Conservation (phyloP, 2,113 vertebrate genomes). For the Arvicanthis niloticus region DNA sequence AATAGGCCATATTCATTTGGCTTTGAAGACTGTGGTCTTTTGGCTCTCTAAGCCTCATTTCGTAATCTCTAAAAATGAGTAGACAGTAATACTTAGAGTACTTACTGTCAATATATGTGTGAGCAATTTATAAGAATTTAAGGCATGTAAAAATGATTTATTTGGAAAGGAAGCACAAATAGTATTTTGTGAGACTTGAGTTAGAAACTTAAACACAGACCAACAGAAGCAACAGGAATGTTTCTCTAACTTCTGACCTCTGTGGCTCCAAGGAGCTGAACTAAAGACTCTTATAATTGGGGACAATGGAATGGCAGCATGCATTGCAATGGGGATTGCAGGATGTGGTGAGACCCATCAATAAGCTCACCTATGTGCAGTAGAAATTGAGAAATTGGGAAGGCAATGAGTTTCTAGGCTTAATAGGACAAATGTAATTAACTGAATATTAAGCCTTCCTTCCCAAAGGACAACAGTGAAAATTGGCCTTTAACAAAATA, state of each 20-base stretch:
- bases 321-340: neutral
- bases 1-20: neutral
- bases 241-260: conserved; percentile 55
- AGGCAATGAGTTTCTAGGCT: conserved; percentile 64
- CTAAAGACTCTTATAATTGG: conserved; percentile 56
- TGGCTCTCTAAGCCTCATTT: neutral
- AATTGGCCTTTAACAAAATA: conserved; percentile 71
- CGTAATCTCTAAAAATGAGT: neutral
- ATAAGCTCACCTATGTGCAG: conserved; percentile 54
- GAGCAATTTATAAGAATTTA: neutral
- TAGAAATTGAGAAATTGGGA: conserved; percentile 57
- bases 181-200: neutral
- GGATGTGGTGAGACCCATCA: neutral
- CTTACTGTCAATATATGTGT: neutral
- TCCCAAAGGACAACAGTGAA: conserved; percentile 57
- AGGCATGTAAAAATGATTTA: neutral
- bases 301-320: conserved; percentile 52
- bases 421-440: conserved; percentile 76
- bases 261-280: conserved; percentile 39
- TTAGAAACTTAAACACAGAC: conserved; percentile 20
- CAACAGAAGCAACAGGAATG: neutral
- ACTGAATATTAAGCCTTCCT: conserved; percentile 73
- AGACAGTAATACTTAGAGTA: neutral
- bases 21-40: neutral
- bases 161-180: neutral